phyloP scores from a whole-genome alignment of 1,140 invertebrate genomes.

The Lepidurus packardi region DNA sequence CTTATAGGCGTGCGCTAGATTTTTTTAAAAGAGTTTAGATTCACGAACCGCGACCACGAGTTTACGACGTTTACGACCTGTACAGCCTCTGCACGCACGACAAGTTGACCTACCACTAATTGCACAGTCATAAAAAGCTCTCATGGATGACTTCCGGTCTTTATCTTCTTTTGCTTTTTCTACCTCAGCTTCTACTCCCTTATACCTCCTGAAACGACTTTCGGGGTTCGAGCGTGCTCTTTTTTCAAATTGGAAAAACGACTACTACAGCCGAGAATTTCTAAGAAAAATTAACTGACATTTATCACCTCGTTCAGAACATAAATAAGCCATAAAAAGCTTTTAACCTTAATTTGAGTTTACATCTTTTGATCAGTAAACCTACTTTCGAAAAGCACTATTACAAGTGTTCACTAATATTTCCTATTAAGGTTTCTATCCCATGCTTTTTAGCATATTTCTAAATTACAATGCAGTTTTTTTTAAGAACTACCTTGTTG shows the following conservation, averaged over 20 bases:
- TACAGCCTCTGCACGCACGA: conserved; percentile 2
- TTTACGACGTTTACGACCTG: conserved; percentile 7
- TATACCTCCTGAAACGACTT: not conserved
- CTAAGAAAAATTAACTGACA: not conserved
- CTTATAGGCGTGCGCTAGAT: not conserved
- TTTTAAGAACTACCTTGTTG: not conserved
- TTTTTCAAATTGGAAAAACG: not conserved
- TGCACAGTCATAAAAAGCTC: not conserved
- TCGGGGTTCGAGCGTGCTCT: not conserved
- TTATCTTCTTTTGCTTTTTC: not conserved
- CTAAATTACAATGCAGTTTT: not conserved
- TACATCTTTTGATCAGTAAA: not conserved
- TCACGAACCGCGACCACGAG: conserved; percentile 1
- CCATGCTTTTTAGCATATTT: not conserved
- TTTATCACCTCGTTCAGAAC: not conserved
- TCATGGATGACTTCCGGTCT: conserved; percentile 12
- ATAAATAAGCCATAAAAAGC: not conserved
- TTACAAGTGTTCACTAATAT: not conserved
- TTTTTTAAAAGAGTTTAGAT: not conserved
- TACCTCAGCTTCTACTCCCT: not conserved
- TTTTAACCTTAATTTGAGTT: not conserved
- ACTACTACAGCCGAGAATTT: not conserved
- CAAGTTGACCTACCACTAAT: not conserved
- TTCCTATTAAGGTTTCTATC: not conserved
- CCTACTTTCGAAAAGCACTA: not conserved